These are phyloP conservation scores for Lathronympha strigana DNA, from an alignment of 2,888 invertebrate species.

Conservation along the genomic window DNA sequence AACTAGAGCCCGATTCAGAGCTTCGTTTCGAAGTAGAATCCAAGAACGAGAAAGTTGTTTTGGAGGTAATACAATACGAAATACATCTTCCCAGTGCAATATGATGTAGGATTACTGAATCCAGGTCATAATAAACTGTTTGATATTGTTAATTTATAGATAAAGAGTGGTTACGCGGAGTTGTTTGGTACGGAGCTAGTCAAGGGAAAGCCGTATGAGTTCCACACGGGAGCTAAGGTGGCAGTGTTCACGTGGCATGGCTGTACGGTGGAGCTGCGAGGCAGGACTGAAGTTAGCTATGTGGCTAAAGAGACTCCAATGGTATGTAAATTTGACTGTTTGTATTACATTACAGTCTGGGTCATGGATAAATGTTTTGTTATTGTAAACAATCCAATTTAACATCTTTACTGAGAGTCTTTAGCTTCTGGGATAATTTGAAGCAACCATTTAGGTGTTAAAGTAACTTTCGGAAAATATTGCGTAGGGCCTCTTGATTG, in stretches of 20 bases:
- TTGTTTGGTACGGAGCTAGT: constrained; percentile 98
- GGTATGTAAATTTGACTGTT: constrained; percentile 72
- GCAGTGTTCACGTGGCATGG: constrained; percentile 99
- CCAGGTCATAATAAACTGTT: neutral
- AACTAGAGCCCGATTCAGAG: constrained; percentile 94
- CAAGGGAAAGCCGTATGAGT: constrained; percentile 95
- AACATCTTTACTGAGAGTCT: too few species aligned
- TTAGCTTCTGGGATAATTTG: neutral
- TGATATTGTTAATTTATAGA: constrained; percentile 70
- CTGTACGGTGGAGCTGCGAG: constrained; percentile 93
- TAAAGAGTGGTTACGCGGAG: constrained; percentile 96
- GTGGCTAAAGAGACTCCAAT: constrained; percentile 98
- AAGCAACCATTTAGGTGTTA: too few species aligned
- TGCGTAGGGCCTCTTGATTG: neutral
- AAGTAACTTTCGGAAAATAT: neutral
- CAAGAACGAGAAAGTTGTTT: constrained; percentile 91
- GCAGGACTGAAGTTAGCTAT: constrained; percentile 96
- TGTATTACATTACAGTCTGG: neutral
- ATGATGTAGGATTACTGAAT: neutral
- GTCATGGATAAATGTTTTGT: neutral
- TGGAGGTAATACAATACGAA: constrained; percentile 83
- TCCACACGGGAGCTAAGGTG: constrained; percentile 95
- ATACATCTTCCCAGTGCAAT: neutral
- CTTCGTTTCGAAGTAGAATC: constrained; percentile 97
- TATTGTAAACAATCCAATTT: neutral